phyloP scores from a whole-genome alignment of 2,113 vertebrate species.

The Rhinichthys klamathensis region DNA sequence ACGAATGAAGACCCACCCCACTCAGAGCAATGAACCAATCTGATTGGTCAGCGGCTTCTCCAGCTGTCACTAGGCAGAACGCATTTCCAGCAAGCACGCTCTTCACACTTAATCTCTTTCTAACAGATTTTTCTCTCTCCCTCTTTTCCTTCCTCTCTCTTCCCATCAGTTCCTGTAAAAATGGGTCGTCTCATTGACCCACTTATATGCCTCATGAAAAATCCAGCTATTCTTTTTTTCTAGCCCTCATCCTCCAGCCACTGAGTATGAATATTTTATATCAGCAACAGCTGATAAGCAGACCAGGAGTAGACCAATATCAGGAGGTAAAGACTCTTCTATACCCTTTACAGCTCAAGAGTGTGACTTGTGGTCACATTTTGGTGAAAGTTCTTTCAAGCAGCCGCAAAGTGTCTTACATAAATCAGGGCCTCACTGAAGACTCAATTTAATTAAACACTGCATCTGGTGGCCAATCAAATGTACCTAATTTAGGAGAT shows the following conservation, averaged over 20 bases:
- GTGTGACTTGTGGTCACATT: not conserved
- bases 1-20: conserved; percentile 69
- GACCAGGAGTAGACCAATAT: conserved; percentile 37
- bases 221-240: conserved; percentile 65
- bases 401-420: not conserved
- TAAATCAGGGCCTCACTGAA: not conserved
- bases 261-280: conserved; percentile 72
- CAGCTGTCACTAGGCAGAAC: conserved; percentile 84
- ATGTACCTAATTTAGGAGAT: not conserved
- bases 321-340: conserved; percentile 47
- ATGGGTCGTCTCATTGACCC: conserved; percentile 77
- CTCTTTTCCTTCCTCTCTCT: conserved; percentile 34
- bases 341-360: not conserved
- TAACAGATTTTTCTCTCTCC: conserved; percentile 60
- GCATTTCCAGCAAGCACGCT: conserved; percentile 69
- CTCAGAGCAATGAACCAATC: conserved; percentile 63
- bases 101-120: conserved; percentile 72
- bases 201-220: conserved; percentile 73
- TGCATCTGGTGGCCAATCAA: not conserved
- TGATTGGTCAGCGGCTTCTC: conserved; percentile 73
- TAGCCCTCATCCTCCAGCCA: conserved; percentile 62
- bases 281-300: conserved; percentile 64
- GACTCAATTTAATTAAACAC: not conserved
- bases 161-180: conserved; percentile 64
- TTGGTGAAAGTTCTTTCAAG: conserved; percentile 3